Percentiles rank a stretch among this genome's conserved stretches.
Evolutionary conservation across 1,140 invertebrate species (phyloP).

Genomic region (Pseudomyrmex flavicornis): DNA sequence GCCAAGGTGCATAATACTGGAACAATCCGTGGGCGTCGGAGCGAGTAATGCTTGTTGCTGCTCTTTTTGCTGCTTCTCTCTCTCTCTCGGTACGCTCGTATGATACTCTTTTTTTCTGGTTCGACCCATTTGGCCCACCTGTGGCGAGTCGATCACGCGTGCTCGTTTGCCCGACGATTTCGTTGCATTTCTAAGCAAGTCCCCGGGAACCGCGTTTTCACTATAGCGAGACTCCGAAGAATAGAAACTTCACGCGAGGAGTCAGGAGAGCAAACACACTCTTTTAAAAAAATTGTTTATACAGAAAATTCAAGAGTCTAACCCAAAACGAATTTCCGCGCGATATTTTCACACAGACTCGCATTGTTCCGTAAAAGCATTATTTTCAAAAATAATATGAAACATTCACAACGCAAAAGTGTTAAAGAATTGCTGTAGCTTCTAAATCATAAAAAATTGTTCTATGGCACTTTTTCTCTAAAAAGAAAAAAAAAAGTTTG

Average conservation of each 20-base stretch:
- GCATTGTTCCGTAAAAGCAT: too few relatives aligned
- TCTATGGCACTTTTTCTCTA: too few relatives aligned
- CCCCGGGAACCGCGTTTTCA: conserved; percentile 35
- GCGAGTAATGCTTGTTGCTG: conserved; percentile 66
- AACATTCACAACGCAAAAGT: too few relatives aligned
- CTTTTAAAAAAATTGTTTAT: conserved; percentile 15
- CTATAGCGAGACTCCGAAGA: conserved; percentile 19
- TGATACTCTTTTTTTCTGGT: conserved; percentile 64
- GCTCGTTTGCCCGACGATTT: conserved; percentile 71
- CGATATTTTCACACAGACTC: too few relatives aligned
- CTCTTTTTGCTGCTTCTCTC: conserved; percentile 42
- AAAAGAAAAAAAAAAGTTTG: too few relatives aligned
- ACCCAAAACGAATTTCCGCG: too few relatives aligned
- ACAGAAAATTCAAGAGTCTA: not conserved
- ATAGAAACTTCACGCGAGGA: conserved; percentile 24
- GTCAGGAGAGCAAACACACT: conserved; percentile 40
- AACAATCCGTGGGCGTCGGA: conserved; percentile 77
- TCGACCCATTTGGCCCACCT: conserved; percentile 69
- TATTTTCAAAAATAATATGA: too few relatives aligned
- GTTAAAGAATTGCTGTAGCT: too few relatives aligned
- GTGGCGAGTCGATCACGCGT: conserved; percentile 72
- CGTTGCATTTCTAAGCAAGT: conserved; percentile 74
- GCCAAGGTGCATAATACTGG: conserved; percentile 75
- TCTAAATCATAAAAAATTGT: too few relatives aligned
- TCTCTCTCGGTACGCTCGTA: conserved; percentile 9